Conservation (phyloP, 2,113 vertebrate genomes). For the Peromyscus maniculatus region DNA sequence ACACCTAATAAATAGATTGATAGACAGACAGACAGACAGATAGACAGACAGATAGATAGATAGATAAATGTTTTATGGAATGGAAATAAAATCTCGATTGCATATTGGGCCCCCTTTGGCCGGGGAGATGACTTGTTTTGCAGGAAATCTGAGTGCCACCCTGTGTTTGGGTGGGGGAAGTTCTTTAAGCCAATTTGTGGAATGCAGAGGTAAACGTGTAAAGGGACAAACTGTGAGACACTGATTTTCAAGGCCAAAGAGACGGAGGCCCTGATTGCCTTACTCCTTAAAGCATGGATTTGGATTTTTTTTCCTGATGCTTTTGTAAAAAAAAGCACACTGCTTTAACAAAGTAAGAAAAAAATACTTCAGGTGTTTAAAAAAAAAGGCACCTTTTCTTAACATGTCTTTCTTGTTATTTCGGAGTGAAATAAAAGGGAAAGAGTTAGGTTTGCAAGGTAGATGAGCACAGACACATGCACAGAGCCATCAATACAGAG, state of each 20-base stretch:
- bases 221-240: conserved; percentile 16
- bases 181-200: neutral
- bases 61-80: neutral
- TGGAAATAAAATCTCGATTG: neutral
- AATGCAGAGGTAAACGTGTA: too few species aligned
- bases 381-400: neutral
- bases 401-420: neutral
- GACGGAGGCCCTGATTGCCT: neutral
- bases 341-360: conserved; percentile 74
- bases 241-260: neutral
- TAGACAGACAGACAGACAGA: neutral
- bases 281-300: neutral
- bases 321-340: conserved; percentile 53
- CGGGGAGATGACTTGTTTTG: accelerated
- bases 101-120: neutral
- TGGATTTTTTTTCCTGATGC: neutral
- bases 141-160: neutral
- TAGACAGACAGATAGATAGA: neutral
- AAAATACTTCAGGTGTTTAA: neutral
- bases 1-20: neutral
- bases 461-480: neutral
- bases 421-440: conserved; percentile 56
- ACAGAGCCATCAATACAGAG: neutral
- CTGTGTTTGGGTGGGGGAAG: too few species aligned
- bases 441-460: conserved; percentile 57